Percentiles rank a stretch among this genome's conserved stretches.
These are phyloP conservation scores for Bombylius major DNA, from an alignment of 2,888 invertebrate genomes.

Conservation along the genomic window DNA sequence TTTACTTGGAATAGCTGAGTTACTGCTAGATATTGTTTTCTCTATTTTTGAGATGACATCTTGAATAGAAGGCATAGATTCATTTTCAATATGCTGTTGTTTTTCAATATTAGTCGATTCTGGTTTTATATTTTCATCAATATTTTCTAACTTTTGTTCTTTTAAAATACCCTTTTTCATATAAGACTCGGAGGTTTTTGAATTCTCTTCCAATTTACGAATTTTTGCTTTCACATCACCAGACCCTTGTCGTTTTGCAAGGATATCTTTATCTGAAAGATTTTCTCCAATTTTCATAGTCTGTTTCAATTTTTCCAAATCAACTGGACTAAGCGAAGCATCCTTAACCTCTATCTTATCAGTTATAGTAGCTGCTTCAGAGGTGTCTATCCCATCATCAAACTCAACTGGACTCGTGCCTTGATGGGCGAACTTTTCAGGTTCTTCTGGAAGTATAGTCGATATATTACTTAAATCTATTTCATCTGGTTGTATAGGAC, in stretches of 20 bases:
- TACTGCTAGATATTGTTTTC: slow-evolving; percentile 21
- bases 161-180: too few relatives aligned
- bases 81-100: slow-evolving; percentile 2
- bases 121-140: too few relatives aligned
- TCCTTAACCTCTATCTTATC: slow-evolving; percentile 42
- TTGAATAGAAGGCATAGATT: slow-evolving; percentile 24
- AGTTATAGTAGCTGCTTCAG: slow-evolving; percentile 41
- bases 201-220: slow-evolving; percentile 41
- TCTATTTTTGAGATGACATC: slow-evolving; percentile 28
- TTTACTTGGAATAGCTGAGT: not conserved
- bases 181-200: slow-evolving; percentile 11
- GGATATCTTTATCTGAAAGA: slow-evolving; percentile 29
- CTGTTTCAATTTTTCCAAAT: slow-evolving; percentile 21
- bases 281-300: slow-evolving; percentile 19
- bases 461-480: slow-evolving; percentile 28
- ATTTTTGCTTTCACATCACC: slow-evolving; percentile 46
- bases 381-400: slow-evolving; percentile 38
- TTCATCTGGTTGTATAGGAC: slow-evolving; percentile 44
- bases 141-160: too few relatives aligned
- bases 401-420: slow-evolving; percentile 42
- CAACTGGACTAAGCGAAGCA: slow-evolving; percentile 41
- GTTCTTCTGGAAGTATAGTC: slow-evolving; percentile 31
- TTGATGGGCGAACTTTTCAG: slow-evolving; percentile 35
- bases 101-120: too few relatives aligned
- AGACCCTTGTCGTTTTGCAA: slow-evolving; percentile 32